Evolutionary conservation across 2,797 vertebrate species (phyloP), one percentile per base, ranked within the genome.

Genomic region (Anomalospiza imberbis): DNA sequence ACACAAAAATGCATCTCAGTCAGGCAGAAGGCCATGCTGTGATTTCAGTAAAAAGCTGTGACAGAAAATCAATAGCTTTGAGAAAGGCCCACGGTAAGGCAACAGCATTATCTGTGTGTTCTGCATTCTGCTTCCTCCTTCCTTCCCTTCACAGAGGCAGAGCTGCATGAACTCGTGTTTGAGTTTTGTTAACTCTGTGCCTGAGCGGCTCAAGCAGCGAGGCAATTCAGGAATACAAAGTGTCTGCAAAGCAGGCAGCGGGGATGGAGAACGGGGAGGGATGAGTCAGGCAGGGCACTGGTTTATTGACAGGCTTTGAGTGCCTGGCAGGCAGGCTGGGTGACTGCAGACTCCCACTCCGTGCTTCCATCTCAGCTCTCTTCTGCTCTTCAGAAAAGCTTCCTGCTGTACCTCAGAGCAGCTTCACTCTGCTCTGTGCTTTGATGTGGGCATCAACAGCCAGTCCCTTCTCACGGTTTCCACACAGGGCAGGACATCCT

Each of bases 11-110:
- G 86, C 84, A 92, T 90, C 92, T 95, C 75, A 65, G 81, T 32
- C 76, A 93, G 75, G 63, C 85, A 79, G 90, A 42, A 89, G 79
- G 63, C 91, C 65, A 34, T 44, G 75, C 85, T 95, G 94, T 88
- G 92, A 91, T 95, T 96, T 95, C 88, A 82, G 83, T 68, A 89
- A 88, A 95, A 83, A 80, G 76, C 72, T 76, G 42, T 7, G 61
- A 79, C 80, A 85, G 81, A 57, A 96, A 97, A 97, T 95, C 97
- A 95, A 94, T 96, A 68, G 55, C 63, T 92, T 72, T 91, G 88
- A 96, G 95, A 94, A 93, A 66, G 65, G 24, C 54, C 84, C 21
- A 38, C 8, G 25, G 63, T 74, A 92, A 87, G 58, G 73, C 80
- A 92, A 44, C 78, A 75, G 24, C 82, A 68, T 90, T 95, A 85